Base-by-base conservation (phyloP, 1,140 invertebrate genomes). In the Conus betulinus region DNA sequence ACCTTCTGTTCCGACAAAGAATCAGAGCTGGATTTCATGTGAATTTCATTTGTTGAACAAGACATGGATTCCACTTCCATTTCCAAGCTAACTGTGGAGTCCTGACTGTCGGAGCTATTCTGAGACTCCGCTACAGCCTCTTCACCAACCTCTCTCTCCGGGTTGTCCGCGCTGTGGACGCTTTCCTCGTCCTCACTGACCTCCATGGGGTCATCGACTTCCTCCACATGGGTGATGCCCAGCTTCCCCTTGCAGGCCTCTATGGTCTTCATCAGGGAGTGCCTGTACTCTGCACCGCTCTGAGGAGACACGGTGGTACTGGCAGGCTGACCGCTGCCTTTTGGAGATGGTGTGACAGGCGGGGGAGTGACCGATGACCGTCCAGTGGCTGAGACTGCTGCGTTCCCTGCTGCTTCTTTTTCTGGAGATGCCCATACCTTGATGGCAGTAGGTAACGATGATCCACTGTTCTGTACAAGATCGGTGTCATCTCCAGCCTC, bases 161-260 rank as follows among this genome's bases (percentile, higher is more conserved):
- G 25, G n/a, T 63, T 67, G 10, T 84, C 83, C 23, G 25, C n/a
- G 39, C 83, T 67, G n/a, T n/a, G 20, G n/a, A n/a, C 90, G 0
- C 92, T 89, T 4, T 93, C 91, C 13, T 91, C 92, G 27, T 89
- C 91, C 57, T 91, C 90, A 39, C 79, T 88, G 88, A 79, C 76
- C 81, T 23, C 89, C 90, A 83, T 87, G 90, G 82, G 53, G 5
- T 84, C 84, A 20, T 90, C 90, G 7, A 74, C 52, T 23, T 91
- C 86, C 27, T 88, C 89, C 23, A 86, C 55, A 55, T 83, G 74
- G 15, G 86, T 88, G 25, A 94, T 90, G 15, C 94, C 93, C n/a
- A 94, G 90, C 89, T 94, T 94, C 11, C 92, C 93, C 85, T 93
- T 94, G 88, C 94, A 94, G 3, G 92, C 91, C 60, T 93, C 91